Evolutionary conservation across 2,113 vertebrate genomes (phyloP).

Genomic region (Microtus montanus): DNA sequence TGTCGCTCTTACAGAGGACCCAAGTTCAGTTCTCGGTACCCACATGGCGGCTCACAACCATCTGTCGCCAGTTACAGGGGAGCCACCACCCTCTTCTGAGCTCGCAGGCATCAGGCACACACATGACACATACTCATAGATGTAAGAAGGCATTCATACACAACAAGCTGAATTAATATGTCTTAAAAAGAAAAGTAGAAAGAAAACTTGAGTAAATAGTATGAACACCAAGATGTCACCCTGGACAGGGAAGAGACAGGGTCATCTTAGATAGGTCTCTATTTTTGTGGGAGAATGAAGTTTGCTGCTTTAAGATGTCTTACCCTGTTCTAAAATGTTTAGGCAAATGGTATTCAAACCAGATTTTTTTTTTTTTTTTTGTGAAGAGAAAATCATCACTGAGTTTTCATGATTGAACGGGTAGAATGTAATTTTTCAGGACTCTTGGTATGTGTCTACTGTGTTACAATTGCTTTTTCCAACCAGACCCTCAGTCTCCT

Average conservation of each 20-base stretch:
- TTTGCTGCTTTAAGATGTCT: slow-evolving; percentile 33
- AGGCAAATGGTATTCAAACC: background rate
- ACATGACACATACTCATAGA: too few relatives aligned
- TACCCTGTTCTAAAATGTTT: background rate
- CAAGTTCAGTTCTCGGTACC: background rate
- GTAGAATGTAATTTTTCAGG: background rate
- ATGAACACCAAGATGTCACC: background rate
- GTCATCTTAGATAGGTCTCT: background rate
- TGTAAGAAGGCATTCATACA: background rate
- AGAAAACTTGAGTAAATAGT: background rate
- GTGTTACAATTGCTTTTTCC: background rate
- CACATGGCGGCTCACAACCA: background rate
- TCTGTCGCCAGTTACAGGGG: background rate
- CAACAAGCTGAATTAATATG: background rate
- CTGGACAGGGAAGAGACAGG: background rate
- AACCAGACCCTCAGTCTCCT: background rate
- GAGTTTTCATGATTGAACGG: background rate
- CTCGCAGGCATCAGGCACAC: background rate
- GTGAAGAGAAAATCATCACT: background rate
- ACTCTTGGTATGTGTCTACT: background rate
- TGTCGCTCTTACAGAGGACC: background rate
- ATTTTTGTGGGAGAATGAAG: background rate
- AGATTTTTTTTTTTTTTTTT: background rate
- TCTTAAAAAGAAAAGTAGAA: background rate
- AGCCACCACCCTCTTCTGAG: background rate